Evolutionary conservation across 2,888 invertebrate species (phyloP).

Genomic region (Metellina segmentata): DNA sequence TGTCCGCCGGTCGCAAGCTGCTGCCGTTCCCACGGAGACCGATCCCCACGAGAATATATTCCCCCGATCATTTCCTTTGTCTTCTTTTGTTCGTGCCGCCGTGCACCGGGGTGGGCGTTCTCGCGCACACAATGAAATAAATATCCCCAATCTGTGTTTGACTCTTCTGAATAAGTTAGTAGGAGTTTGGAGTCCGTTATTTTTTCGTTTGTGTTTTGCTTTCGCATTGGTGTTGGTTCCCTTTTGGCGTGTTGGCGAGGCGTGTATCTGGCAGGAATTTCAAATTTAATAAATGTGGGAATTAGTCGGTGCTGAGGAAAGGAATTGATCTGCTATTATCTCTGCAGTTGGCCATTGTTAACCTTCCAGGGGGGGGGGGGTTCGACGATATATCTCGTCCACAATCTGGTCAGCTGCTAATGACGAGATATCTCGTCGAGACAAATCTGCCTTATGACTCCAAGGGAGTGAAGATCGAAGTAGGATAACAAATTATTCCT

Average conservation of each 20-base stretch:
- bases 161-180: conserved; percentile 50
- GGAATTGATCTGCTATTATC: too few species aligned
- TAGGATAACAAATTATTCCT: too few species aligned
- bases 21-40: conserved; percentile 61
- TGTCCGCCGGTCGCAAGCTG: conserved; percentile 50
- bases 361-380: too few species aligned
- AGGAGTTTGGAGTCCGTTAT: not conserved
- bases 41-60: conserved; percentile 18
- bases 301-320: too few species aligned
- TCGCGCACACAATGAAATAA: conserved; percentile 53
- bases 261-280: not conserved
- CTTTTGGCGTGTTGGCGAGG: not conserved
- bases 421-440: too few species aligned
- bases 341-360: too few species aligned
- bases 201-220: conserved; percentile 2
- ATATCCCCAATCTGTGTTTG: conserved; percentile 31
- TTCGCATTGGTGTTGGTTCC: not conserved
- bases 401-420: too few species aligned
- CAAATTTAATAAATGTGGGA: too few species aligned
- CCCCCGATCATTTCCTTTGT: conserved; percentile 42
- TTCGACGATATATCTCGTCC: too few species aligned
- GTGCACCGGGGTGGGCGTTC: conserved; percentile 48
- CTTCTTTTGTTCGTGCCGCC: conserved; percentile 60
- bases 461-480: too few species aligned
- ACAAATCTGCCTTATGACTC: too few species aligned